Conservation (phyloP, 1,140 invertebrate genomes). For the Oedothorax gibbosus region DNA sequence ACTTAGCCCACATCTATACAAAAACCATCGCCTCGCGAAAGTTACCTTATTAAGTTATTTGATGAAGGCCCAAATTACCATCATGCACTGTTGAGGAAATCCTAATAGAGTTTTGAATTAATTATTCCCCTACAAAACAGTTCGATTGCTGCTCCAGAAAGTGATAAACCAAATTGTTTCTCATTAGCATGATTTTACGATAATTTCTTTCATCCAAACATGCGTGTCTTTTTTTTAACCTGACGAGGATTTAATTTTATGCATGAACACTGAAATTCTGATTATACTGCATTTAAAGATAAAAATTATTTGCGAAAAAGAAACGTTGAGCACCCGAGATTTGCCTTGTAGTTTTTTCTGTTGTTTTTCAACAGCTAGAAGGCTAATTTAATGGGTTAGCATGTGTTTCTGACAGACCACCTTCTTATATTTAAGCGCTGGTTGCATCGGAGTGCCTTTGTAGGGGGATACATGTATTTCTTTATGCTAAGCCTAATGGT, state of each 20-base stretch:
- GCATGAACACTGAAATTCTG: conserved; percentile 29
- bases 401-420: conserved; percentile 42
- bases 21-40: not conserved
- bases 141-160: conserved; percentile 33
- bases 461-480: conserved; percentile 13
- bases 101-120: conserved; percentile 53
- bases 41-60: conserved; percentile 40
- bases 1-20: not conserved
- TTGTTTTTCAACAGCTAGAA: conserved; percentile 11
- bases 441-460: conserved; percentile 6
- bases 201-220: conserved; percentile 53
- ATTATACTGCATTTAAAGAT: conserved; percentile 45
- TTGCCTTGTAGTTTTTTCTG: conserved; percentile 34
- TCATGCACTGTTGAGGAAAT: conserved; percentile 16
- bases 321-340: conserved; percentile 26
- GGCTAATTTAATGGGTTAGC: conserved; percentile 40
- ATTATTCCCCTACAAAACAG: conserved; percentile 46
- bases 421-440: conserved; percentile 37
- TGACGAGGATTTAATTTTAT: conserved; percentile 46
- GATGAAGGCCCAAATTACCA: conserved; percentile 39
- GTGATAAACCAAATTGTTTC: conserved; percentile 55
- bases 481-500: conserved; percentile 27
- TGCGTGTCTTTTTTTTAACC: conserved; percentile 22
- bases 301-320: conserved; percentile 44
- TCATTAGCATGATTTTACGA: conserved; percentile 54